Percentiles rank a stretch among this genome's conserved stretches.
Conservation (phyloP, 37 sponge, comb jelly and placozoan genomes). For the Beroe forskalii region DNA sequence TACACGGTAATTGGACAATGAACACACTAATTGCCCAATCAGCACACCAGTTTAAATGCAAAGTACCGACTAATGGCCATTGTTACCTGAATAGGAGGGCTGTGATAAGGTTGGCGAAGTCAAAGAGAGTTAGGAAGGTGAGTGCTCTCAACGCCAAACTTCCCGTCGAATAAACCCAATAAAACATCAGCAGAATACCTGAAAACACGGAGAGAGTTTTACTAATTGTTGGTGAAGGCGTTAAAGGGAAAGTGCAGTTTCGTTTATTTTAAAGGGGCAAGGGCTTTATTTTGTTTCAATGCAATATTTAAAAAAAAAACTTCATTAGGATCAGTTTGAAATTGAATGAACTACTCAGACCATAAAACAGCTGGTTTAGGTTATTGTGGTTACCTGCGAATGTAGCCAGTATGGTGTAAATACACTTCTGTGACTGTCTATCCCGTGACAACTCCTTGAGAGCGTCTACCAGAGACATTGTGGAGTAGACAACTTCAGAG, state of each 20-base stretch:
- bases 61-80: not conserved
- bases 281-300: no score
- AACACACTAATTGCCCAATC: not conserved
- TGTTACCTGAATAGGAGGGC: conserved; percentile 23
- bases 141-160: conserved; percentile 34
- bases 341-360: no score
- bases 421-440: not conserved
- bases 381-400: conserved; percentile 29
- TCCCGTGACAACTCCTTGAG: not conserved
- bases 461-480: not conserved
- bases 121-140: conserved; percentile 46
- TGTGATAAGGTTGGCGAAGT: conserved; percentile 34
- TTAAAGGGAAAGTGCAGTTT: no score
- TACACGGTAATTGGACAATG: no score
- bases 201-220: not conserved
- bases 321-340: no score
- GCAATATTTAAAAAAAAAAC: no score
- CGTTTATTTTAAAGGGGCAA: no score
- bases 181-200: conserved; percentile 54
- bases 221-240: no score
- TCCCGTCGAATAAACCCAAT: conserved; percentile 49
- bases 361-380: no score
- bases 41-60: not conserved
- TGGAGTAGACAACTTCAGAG: no score
- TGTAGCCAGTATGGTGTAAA: conserved; percentile 8